Conservation (phyloP, 37 sponge, comb jelly and placozoan species). For the Aplysina aerophoba region DNA sequence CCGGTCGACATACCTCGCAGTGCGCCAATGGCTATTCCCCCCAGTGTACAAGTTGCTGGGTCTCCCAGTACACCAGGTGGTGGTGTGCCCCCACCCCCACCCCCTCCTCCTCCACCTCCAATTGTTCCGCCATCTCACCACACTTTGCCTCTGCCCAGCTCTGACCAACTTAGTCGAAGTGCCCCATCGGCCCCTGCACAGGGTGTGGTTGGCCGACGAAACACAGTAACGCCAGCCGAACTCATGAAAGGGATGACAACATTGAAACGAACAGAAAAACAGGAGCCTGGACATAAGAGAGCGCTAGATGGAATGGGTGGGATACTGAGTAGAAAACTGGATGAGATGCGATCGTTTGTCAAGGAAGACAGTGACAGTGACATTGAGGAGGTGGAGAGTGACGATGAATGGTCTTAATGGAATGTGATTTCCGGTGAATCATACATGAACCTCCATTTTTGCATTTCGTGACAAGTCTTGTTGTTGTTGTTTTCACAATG, state of each 20-base stretch:
- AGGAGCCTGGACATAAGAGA: background rate
- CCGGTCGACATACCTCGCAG: background rate
- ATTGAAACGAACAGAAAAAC: background rate
- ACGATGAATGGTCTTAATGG: constrained; percentile 16
- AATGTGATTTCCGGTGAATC: too few relatives aligned
- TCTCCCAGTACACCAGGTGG: background rate
- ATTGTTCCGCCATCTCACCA: background rate
- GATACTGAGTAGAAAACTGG: background rate
- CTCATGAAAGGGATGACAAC: background rate
- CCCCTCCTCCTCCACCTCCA: background rate
- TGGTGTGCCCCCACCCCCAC: background rate
- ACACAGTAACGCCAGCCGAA: background rate
- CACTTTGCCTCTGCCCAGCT: background rate
- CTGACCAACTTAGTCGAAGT: background rate
- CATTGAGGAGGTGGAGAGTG: constrained; percentile 12
- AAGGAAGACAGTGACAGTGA: constrained; percentile 29
- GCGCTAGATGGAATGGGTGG: constrained; percentile 11
- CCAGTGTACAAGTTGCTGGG: background rate
- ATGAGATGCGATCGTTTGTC: background rate
- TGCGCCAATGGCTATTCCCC: background rate
- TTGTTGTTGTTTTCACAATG: too few relatives aligned
- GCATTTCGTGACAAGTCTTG: too few relatives aligned
- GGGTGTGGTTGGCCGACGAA: background rate
- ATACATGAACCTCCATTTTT: too few relatives aligned
- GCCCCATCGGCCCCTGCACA: background rate